Base-by-base conservation (phyloP, 2,888 invertebrate genomes). In the Zaprionus obscuricornis region DNA sequence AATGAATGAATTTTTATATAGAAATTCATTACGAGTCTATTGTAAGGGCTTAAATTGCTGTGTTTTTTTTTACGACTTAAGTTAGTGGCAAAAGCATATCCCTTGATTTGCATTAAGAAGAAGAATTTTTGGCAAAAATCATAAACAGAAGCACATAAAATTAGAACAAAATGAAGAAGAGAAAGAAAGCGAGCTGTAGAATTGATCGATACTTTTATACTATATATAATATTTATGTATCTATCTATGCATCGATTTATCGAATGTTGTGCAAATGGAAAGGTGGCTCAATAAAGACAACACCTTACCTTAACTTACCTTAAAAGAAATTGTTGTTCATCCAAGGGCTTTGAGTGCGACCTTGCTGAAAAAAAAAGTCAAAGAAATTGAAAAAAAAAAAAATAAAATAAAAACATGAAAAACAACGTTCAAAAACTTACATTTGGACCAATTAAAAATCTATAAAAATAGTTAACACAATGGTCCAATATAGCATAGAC, bases 361-460 rank as follows among this genome's bases (percentile, higher is more conserved):
- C 66, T 69, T 71, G 68, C 47, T 22, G 22, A 22, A 34, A 36
- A 6, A 11, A 16, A 8, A 16, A 22, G 10, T 20, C 1, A 16
- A 43, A 26, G 8, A 6, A 17, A 45, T 22, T 6, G n/a, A 31
- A 26, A 20, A 11, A 3, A 11, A 51, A 26, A 22, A 14, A 1
- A 51, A 40, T 27, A 45, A 18, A 36, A 42, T 34, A 31, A 17
- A 7, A n/a, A n/a, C n/a, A n/a, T n/a, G n/a, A n/a, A n/a, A n/a
- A n/a, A n/a, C n/a, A n/a, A n/a, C n/a, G n/a, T n/a, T n/a, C 20
- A 6, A 11, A 26, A 64, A 59, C 33, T 33, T 29, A 54, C 45
- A 46, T 64, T 69, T 42, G 33, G 43, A 62, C 62, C 74, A 77
- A 77, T 76, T 83, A 76, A 83, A 83, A 73, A 60, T 52, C 64